Evolutionary conservation across 2,797 vertebrate genomes (phyloP).

Genomic region (Myripristis murdjan): DNA sequence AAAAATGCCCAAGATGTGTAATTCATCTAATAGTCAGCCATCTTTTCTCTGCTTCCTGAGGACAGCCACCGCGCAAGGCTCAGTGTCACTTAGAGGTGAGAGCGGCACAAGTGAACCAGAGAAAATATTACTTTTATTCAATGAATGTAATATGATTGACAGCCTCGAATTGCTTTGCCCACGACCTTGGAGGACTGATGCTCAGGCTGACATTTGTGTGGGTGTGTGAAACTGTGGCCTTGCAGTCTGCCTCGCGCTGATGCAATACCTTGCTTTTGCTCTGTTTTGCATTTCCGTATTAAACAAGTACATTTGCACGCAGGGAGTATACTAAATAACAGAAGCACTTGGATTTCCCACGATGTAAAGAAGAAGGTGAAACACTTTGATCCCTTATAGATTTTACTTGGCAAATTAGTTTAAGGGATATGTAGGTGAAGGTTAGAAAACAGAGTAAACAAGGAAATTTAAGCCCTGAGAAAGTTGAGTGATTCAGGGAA

Average conservation of each 20-base stretch:
- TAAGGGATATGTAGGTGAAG: not conserved
- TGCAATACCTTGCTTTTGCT: constrained; percentile 15
- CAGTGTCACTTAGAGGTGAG: constrained; percentile 77
- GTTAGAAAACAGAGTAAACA: not conserved
- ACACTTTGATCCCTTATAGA: not conserved
- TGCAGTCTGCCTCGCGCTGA: constrained; percentile 33
- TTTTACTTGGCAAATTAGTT: not conserved
- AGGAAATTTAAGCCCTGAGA: not conserved
- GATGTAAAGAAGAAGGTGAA: not conserved
- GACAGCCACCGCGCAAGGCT: constrained; percentile 54
- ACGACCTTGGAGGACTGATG: constrained; percentile 64
- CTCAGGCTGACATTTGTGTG: constrained; percentile 41
- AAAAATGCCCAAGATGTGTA: constrained; percentile 47
- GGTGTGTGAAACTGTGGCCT: constrained; percentile 45
- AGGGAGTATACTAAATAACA: not conserved
- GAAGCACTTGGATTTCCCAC: no score
- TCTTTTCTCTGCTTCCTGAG: constrained; percentile 35
- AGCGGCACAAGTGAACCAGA: constrained; percentile 54
- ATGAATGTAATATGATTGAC: constrained; percentile 70
- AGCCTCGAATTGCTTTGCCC: constrained; percentile 61
- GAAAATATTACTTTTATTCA: constrained; percentile 75
- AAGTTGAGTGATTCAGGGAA: no score
- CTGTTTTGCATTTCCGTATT: constrained; percentile 28
- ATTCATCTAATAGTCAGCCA: constrained; percentile 51
- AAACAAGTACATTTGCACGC: not conserved